phyloP scores from a whole-genome alignment of 2,113 vertebrate species.

The Origma solitaria region DNA sequence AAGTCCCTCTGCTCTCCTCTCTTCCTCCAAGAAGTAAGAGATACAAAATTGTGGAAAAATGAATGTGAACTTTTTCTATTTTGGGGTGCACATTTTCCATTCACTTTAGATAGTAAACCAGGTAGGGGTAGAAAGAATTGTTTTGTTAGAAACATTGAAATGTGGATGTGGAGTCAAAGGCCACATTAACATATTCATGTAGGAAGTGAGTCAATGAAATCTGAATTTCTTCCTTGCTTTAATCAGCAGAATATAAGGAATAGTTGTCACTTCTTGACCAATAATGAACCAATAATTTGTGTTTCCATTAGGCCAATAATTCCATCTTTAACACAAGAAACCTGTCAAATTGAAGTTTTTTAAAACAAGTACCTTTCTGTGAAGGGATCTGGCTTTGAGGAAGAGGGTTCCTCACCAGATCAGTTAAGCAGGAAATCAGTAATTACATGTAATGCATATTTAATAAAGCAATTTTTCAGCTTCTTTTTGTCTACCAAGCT shows the following conservation, averaged over 20 bases:
- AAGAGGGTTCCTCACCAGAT: background rate
- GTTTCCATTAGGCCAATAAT: background rate
- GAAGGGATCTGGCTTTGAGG: background rate
- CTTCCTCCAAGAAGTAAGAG: background rate
- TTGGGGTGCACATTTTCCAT: background rate
- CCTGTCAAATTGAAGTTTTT: background rate
- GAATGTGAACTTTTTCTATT: background rate
- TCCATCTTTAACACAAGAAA: background rate
- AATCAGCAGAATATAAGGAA: background rate
- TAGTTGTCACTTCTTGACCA: background rate
- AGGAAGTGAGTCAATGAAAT: background rate
- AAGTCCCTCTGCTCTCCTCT: background rate
- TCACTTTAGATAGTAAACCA: background rate
- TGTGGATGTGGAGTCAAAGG: background rate
- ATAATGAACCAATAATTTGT: background rate
- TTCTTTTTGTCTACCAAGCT: background rate
- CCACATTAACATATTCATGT: background rate
- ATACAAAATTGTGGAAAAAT: background rate
- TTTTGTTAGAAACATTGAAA: background rate
- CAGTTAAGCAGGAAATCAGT: background rate
- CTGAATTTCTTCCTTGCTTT: background rate
- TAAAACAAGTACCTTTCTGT: background rate
- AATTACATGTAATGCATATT: background rate
- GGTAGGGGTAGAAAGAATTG: background rate
- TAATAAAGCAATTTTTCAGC: background rate